A percentile compares a stretch with the other conserved stretches of the same genome.
phyloP scores from a whole-genome alignment of 1,140 invertebrate species.

The Diuraphis noxia region DNA sequence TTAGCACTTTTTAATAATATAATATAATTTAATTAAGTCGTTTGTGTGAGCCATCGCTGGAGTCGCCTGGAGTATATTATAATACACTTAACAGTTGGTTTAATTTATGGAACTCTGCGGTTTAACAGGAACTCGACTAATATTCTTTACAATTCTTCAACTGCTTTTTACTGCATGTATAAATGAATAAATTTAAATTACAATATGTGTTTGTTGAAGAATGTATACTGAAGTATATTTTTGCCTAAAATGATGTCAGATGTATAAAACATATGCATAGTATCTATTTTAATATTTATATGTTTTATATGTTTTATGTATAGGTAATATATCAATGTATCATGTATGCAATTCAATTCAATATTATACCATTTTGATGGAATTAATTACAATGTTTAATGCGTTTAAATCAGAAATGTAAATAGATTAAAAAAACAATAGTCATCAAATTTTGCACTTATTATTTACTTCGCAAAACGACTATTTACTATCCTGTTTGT shows the following conservation, averaged over 20 bases:
- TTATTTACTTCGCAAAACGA: slow-evolving; percentile 29
- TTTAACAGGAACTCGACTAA: not conserved
- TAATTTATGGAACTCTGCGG: slow-evolving; percentile 3
- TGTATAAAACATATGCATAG: not conserved
- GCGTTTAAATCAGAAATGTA: not conserved
- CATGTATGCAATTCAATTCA: not conserved
- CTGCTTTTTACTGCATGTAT: not conserved
- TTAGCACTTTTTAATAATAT: not conserved
- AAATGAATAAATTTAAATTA: slow-evolving; percentile 12
- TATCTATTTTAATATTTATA: not conserved
- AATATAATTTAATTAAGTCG: not conserved
- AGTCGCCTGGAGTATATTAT: not conserved
- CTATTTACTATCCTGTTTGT: not conserved
- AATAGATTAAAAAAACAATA: slow-evolving; percentile 35
- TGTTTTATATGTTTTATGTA: too few species aligned
- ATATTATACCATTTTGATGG: not conserved
- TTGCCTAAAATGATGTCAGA: not conserved
- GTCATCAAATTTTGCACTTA: not conserved
- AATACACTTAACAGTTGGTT: not conserved
- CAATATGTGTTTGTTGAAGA: not conserved
- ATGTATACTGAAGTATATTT: not conserved
- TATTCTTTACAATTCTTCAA: slow-evolving; percentile 13
- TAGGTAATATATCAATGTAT: not conserved
- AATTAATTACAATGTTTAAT: not conserved
- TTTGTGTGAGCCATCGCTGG: not conserved